Conservation (phyloP, 2,888 invertebrate genomes). For the Eretmocerus hayati region DNA sequence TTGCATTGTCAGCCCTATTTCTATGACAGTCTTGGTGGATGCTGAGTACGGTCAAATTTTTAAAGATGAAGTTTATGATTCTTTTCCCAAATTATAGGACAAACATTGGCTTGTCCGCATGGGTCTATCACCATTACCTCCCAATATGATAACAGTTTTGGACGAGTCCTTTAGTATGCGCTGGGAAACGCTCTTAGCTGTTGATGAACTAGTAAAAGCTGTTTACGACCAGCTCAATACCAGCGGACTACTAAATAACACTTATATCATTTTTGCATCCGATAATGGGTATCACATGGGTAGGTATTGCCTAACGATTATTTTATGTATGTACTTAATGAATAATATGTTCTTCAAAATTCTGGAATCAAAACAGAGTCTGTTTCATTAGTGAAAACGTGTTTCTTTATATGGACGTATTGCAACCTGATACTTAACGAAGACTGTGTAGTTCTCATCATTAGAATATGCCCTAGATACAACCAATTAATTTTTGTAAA, state of each 20-base stretch:
- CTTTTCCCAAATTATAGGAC: constrained; percentile 50
- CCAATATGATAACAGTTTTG: constrained; percentile 52
- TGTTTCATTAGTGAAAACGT: too few relatives aligned
- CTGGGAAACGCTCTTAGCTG: constrained; percentile 75
- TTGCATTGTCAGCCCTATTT: background rate
- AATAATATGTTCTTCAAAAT: too few relatives aligned
- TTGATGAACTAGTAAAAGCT: constrained; percentile 74
- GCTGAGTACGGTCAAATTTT: background rate
- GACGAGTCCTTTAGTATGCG: constrained; percentile 67
- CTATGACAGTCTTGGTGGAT: too few relatives aligned
- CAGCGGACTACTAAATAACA: constrained; percentile 57
- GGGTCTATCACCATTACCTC: constrained; percentile 61
- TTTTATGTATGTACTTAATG: background rate
- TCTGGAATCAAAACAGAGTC: too few relatives aligned
- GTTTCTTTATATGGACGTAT: too few relatives aligned
- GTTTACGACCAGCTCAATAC: constrained; percentile 55
- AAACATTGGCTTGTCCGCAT: constrained; percentile 82
- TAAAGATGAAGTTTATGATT: background rate
- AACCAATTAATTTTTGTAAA: too few relatives aligned
- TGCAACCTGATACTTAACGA: too few relatives aligned
- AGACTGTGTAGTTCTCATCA: too few relatives aligned
- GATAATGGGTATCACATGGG: constrained; percentile 90
- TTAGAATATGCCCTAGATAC: too few relatives aligned
- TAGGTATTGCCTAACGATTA: constrained; percentile 38
- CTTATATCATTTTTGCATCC: constrained; percentile 77